A percentile compares a stretch with the other conserved stretches of the same genome.
phyloP scores from a whole-genome alignment of 2,113 vertebrate genomes.

The Strigops habroptila region DNA sequence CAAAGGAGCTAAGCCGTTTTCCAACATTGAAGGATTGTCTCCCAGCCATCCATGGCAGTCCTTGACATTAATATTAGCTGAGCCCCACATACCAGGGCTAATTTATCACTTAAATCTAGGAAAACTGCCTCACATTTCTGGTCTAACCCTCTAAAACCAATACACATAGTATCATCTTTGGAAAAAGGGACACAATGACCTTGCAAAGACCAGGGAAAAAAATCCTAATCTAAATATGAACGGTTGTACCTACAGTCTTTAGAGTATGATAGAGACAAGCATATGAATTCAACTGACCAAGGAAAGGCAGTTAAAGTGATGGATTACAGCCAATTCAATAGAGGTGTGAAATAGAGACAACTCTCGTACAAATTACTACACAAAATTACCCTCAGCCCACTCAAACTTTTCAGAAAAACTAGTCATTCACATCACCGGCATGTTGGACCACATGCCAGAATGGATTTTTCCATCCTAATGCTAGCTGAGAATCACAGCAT shows the following conservation, averaged over 20 bases:
- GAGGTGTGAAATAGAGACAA: background rate
- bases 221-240: background rate
- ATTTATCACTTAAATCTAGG: background rate
- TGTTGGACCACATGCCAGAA: background rate
- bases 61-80: background rate
- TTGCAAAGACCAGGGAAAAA: background rate
- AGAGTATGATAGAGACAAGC: background rate
- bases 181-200: background rate
- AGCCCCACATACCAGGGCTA: background rate
- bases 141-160: background rate
- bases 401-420: background rate
- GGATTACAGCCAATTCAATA: background rate
- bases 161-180: background rate
- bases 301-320: conserved; percentile 10
- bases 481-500: background rate
- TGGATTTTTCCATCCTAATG: background rate
- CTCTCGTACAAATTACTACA: background rate
- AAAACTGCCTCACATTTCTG: background rate
- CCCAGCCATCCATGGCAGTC: background rate
- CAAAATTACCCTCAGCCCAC: background rate
- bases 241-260: background rate
- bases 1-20: background rate
- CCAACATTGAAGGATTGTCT: rapidly evolving
- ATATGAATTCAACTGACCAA: background rate
- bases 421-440: background rate